A percentile compares a stretch with the other conserved stretches of the same genome.
Evolutionary conservation across 2,113 vertebrate species (phyloP).

Genomic region (Phylloscopus trochiloides): DNA sequence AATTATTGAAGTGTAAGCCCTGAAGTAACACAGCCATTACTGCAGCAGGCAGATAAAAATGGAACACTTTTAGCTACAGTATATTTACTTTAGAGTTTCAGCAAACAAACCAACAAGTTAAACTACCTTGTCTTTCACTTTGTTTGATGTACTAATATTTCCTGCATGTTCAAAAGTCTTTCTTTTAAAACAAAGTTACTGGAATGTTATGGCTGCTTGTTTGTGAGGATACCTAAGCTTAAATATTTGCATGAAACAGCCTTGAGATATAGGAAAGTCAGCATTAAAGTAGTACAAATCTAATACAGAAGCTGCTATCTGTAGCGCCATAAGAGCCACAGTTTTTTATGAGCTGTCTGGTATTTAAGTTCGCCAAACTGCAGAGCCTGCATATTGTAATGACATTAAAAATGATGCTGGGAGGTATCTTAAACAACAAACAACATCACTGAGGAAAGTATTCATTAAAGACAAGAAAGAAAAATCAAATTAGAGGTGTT

Average conservation of each 20-base stretch:
- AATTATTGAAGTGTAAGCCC: constrained; percentile 92
- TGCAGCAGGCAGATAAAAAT: constrained; percentile 84
- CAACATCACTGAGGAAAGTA: constrained; percentile 57
- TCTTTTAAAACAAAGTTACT: constrained; percentile 57
- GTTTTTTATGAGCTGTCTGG: constrained; percentile 49
- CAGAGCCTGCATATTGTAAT: constrained; percentile 64
- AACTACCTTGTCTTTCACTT: constrained; percentile 78
- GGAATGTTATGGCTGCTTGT: constrained; percentile 36
- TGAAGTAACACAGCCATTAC: constrained; percentile 85
- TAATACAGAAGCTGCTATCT: constrained; percentile 71
- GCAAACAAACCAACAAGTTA: constrained; percentile 81
- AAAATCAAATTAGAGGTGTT: constrained; percentile 72
- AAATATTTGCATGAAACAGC: constrained; percentile 65
- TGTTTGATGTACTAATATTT: constrained; percentile 72
- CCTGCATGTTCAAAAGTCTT: constrained; percentile 66
- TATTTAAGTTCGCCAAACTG: constrained; percentile 59
- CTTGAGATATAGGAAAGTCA: constrained; percentile 37
- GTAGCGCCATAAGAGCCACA: constrained; percentile 51
- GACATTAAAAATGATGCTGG: constrained; percentile 60
- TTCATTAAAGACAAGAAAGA: constrained; percentile 69
- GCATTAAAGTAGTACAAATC: constrained; percentile 51
- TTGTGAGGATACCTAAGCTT: constrained; percentile 61
- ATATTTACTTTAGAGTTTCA: constrained; percentile 83
- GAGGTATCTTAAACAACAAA: constrained; percentile 73
- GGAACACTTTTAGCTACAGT: constrained; percentile 81